phyloP scores from a whole-genome alignment of 2,888 invertebrate genomes.

The Eledona agricola region DNA sequence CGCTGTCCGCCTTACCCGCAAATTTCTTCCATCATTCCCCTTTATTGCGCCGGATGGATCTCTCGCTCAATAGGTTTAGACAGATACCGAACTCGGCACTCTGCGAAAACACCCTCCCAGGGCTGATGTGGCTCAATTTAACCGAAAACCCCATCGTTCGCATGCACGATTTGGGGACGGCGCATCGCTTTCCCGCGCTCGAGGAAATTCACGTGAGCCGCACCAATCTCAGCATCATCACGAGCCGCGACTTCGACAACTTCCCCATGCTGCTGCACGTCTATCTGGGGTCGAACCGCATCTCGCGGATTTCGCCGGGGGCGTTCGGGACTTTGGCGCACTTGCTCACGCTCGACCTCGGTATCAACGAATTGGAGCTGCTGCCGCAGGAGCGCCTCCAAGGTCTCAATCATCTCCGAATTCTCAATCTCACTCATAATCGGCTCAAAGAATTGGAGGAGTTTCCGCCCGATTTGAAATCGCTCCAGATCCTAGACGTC shows the following conservation, averaged over 20 bases:
- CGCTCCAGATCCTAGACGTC: constrained; percentile 80
- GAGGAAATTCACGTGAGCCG: constrained; percentile 82
- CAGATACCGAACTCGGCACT: constrained; percentile 81
- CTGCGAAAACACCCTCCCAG: constrained; percentile 77
- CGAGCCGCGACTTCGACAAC: constrained; percentile 85
- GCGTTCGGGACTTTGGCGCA: constrained; percentile 82
- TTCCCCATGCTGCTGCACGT: constrained; percentile 82
- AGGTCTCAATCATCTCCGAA: constrained; percentile 76
- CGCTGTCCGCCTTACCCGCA: constrained; percentile 77
- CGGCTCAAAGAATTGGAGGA: constrained; percentile 82
- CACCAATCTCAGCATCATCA: constrained; percentile 83
- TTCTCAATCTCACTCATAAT: constrained; percentile 86
- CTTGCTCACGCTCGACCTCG: constrained; percentile 81
- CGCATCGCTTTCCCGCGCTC: constrained; percentile 78
- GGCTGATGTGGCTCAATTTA: constrained; percentile 79
- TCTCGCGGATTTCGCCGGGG: constrained; percentile 82
- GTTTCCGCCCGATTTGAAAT: constrained; percentile 79
- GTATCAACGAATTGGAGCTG: constrained; percentile 82
- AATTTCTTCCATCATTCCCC: constrained; percentile 82
- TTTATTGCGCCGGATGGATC: constrained; percentile 76
- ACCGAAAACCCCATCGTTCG: constrained; percentile 82
- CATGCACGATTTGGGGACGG: constrained; percentile 76
- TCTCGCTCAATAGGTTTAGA: constrained; percentile 81
- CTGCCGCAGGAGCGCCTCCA: constrained; percentile 85
- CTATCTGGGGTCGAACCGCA: constrained; percentile 76